Base-by-base conservation (phyloP, 37 sponge, comb jelly and placozoan genomes). In the Spongilla lacustris region DNA sequence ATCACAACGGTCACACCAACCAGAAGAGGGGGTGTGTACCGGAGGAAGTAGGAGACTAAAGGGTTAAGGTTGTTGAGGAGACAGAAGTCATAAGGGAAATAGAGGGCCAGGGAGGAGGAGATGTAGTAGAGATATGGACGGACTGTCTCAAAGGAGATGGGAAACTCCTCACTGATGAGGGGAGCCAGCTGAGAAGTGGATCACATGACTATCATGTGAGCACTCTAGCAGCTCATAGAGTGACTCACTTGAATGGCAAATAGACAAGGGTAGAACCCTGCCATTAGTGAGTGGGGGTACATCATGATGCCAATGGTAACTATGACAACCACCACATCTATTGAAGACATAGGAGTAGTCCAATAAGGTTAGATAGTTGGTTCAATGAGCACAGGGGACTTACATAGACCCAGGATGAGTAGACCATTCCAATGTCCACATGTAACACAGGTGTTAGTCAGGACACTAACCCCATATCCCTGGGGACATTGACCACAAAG, bases 401-500 rank as follows among this genome's bases (percentile, higher is more conserved):
- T 50, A 88, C 89, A 70, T 31, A 89, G 70, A n/a, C 22, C 67
- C 19, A 75, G 31, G 31, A 89, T 36, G n/a, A 89, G 83, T 41
- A 34, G 9, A 2, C 84, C 70, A 14, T 32, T 74, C 11, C 29
- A 77, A 30, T 48, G 58, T 67, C 80, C 35, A 35, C 93, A 93
- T 46, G 82, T 68, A 28, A 67, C 87, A 86, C 93, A 93, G 68
- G 50, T 73, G 36, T 77, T 81, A 1, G 82, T 78, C 11, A 93
- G 84, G 36, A 71, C 84, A 75, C 84, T 93, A 32, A 89, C 78
- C 2, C 93, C 87, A 31, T 28, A 32, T 10, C 90, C 84, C 2
- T 89, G 83, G 6, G 26, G 35, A 41, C 93, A 93, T 12, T 82
- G 48, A 13, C 93, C 93, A 93, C 93, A 93, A 38, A 93, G 79